phyloP scores from a whole-genome alignment of 2,113 vertebrate genomes.

The Callipepla californica region DNA sequence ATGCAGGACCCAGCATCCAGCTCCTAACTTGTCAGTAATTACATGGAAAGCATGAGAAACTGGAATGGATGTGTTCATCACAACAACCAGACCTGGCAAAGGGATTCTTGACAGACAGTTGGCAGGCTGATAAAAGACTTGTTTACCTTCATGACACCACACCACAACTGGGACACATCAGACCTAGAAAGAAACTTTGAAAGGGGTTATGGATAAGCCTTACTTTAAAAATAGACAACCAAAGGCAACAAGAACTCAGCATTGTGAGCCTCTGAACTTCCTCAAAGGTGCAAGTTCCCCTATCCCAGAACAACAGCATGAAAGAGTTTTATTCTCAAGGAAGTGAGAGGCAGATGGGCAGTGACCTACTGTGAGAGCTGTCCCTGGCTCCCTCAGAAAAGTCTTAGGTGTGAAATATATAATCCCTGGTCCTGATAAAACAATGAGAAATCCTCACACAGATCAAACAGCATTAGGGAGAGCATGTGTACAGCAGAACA shows the following conservation, averaged over 20 bases:
- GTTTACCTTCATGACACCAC: not conserved
- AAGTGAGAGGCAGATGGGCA: not conserved
- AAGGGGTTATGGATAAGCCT: not conserved
- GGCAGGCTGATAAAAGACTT: not conserved
- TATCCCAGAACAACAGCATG: not conserved
- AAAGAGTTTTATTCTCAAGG: not conserved
- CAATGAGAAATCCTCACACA: not conserved
- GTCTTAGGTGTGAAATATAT: not conserved
- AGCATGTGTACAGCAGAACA: not conserved
- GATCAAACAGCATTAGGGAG: not conserved
- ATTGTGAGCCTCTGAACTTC: not conserved
- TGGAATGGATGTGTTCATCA: accelerated
- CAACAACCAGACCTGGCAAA: not conserved
- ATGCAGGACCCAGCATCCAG: not conserved
- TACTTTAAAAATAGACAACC: not conserved
- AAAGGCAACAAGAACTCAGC: not conserved
- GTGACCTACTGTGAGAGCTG: not conserved
- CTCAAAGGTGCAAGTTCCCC: not conserved
- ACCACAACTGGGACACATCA: not conserved
- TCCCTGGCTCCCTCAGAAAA: not conserved
- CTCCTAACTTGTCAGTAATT: not conserved
- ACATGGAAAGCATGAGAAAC: not conserved
- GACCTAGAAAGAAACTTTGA: not conserved
- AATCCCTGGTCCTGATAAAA: not conserved
- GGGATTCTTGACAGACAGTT: not conserved